These are phyloP conservation scores for Nycteola revayana DNA, from an alignment of 2,888 invertebrate genomes.

Conservation along the genomic window DNA sequence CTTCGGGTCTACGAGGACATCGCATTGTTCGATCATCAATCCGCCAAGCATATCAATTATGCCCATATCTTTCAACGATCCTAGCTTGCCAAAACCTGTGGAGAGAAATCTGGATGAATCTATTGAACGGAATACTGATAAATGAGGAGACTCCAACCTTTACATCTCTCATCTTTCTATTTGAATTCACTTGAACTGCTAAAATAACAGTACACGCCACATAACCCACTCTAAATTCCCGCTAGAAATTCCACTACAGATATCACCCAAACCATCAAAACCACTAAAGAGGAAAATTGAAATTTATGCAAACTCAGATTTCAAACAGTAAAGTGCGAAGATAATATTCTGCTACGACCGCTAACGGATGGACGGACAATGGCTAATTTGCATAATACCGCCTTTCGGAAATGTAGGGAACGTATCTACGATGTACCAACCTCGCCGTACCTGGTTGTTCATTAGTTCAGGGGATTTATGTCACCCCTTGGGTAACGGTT, in stretches of 20 bases:
- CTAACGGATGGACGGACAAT: constrained; percentile 31
- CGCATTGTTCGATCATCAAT: too few species aligned
- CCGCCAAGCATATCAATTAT: too few species aligned
- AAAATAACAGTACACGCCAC: too few species aligned
- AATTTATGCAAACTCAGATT: constrained; percentile 44
- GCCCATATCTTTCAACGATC: too few species aligned
- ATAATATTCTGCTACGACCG: constrained; percentile 41
- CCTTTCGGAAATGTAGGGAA: constrained; percentile 28
- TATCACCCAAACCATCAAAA: constrained; percentile 32
- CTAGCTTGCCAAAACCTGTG: too few species aligned
- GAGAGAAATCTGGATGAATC: too few species aligned
- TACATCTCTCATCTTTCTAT: too few species aligned
- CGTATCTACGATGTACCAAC: constrained; percentile 11
- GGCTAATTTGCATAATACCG: constrained; percentile 42
- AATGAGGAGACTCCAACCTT: too few species aligned
- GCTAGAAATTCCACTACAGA: not conserved
- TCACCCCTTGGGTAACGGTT: not conserved
- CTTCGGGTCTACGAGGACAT: too few species aligned
- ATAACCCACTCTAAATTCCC: too few species aligned
- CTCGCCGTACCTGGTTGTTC: constrained; percentile 13
- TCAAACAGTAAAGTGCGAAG: constrained; percentile 35
- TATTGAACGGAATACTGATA: too few species aligned
- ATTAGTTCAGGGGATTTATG: constrained; percentile 13
- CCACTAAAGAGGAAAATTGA: constrained; percentile 30
- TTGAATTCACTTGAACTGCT: too few species aligned